phyloP scores from a whole-genome alignment of 2,797 vertebrate genomes.

The Phylloscopus collybita region DNA sequence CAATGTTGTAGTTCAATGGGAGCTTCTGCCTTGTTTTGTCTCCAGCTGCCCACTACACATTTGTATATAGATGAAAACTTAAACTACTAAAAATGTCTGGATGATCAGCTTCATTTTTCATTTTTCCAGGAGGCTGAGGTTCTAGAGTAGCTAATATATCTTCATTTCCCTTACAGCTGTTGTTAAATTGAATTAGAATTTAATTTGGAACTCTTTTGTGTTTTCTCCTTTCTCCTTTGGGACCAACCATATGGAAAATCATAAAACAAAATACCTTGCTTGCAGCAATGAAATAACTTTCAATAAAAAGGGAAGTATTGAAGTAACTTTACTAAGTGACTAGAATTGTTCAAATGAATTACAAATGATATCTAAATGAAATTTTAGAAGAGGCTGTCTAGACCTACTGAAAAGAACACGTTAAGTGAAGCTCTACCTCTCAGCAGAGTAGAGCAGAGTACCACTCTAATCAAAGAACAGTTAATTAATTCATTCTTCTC shows the following conservation, averaged over 20 bases:
- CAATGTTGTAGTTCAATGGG: not conserved
- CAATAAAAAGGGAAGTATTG: not conserved
- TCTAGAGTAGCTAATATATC: not conserved
- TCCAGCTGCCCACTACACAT: not conserved
- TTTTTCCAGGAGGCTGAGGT: not conserved
- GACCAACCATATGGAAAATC: not conserved
- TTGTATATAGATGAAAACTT: not conserved
- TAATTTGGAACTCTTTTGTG: not conserved
- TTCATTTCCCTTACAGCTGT: not conserved
- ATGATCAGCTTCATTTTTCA: not conserved
- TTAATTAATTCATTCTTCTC: not conserved
- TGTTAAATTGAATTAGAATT: constrained; percentile 23
- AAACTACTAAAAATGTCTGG: not conserved
- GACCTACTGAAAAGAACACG: not conserved
- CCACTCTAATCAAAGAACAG: not conserved
- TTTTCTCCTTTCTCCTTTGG: not conserved
- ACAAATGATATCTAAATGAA: constrained; percentile 23
- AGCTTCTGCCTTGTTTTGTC: not conserved
- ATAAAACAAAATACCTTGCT: constrained; percentile 12
- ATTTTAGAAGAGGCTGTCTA: constrained; percentile 30
- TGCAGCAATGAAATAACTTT: constrained; percentile 20
- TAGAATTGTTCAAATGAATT: constrained; percentile 38
- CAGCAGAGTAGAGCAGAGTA: not conserved
- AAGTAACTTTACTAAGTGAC: constrained; percentile 26
- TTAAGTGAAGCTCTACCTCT: not conserved